Conservation (phyloP, 2,888 invertebrate species). For the Platerodrilus igneus region DNA sequence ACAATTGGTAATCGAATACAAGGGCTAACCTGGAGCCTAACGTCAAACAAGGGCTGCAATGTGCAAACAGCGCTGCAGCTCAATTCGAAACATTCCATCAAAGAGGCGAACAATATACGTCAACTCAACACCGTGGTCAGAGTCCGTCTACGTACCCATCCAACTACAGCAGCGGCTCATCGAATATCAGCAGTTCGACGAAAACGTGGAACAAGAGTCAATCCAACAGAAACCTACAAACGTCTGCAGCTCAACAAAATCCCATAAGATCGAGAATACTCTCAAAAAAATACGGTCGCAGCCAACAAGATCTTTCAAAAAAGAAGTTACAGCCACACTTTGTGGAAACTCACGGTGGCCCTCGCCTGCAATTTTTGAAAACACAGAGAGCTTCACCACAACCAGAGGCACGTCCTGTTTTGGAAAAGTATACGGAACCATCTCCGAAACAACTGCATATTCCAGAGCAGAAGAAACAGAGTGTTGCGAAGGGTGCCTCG, state of each 20-base stretch:
- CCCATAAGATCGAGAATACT: conserved; percentile 14
- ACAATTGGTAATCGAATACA: conserved; percentile 9
- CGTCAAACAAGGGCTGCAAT: conserved; percentile 42
- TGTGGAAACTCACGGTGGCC: too few species aligned
- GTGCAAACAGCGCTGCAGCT: conserved; percentile 43
- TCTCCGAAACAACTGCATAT: too few species aligned
- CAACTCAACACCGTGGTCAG: conserved; percentile 13
- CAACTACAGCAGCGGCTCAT: conserved; percentile 35
- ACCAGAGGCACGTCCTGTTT: too few species aligned
- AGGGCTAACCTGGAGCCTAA: conserved; percentile 32
- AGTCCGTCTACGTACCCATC: conserved; percentile 10
- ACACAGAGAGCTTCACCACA: too few species aligned
- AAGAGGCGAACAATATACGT: conserved; percentile 16
- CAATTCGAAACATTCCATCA: conserved; percentile 40
- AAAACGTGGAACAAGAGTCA: too few species aligned
- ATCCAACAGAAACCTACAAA: too few species aligned
- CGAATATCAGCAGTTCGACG: conserved; percentile 5
- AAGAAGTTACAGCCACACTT: too few species aligned
- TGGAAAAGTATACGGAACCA: too few species aligned
- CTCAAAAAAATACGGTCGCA: conserved; percentile 9
- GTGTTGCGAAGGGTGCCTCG: conserved; percentile 11
- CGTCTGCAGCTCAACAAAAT: conserved; percentile 3
- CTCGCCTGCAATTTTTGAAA: too few species aligned
- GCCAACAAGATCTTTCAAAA: conserved; percentile 14
- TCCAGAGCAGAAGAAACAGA: too few species aligned